Conservation (phyloP, 2,888 invertebrate species). For the Schrankia costaestrigalis region DNA sequence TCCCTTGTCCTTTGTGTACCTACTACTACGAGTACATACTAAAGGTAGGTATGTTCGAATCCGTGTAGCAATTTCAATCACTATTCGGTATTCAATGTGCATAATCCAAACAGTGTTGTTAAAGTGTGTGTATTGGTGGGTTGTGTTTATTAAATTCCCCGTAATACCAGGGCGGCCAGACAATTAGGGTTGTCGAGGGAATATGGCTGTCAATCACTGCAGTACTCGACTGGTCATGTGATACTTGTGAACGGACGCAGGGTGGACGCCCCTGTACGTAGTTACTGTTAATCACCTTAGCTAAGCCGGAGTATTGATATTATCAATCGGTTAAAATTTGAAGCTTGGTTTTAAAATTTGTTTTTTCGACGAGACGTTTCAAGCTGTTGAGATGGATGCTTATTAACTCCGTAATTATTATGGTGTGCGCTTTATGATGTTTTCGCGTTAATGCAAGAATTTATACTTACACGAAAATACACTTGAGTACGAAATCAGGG, state of each 20-base stretch:
- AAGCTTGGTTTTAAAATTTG: slow-evolving; percentile 10
- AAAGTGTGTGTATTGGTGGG: slow-evolving; percentile 46
- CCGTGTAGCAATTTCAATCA: slow-evolving; percentile 55
- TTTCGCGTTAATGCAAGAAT: too few species aligned
- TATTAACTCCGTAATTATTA: too few species aligned
- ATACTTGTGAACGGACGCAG: slow-evolving; percentile 49
- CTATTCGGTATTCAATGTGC: slow-evolving; percentile 42
- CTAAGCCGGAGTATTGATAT: slow-evolving; percentile 17
- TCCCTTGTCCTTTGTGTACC: slow-evolving; percentile 11
- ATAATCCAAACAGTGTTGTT: slow-evolving; percentile 50
- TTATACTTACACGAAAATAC: too few species aligned
- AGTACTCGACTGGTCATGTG: slow-evolving; percentile 46
- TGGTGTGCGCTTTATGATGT: too few species aligned
- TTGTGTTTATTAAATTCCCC: slow-evolving; percentile 68
- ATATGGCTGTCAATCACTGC: slow-evolving; percentile 64
- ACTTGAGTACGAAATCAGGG: slow-evolving; percentile 46
- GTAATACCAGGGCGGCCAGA: slow-evolving; percentile 58
- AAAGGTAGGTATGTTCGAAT: slow-evolving; percentile 25
- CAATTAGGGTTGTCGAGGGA: slow-evolving; percentile 65
- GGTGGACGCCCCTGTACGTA: slow-evolving; percentile 31
- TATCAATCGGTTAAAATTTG: slow-evolving; percentile 13
- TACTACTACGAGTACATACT: too few species aligned
- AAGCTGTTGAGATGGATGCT: too few species aligned
- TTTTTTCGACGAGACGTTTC: too few species aligned
- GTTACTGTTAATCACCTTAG: slow-evolving; percentile 31